A percentile compares a stretch with the other conserved stretches of the same genome.
phyloP scores from a whole-genome alignment of 1,140 invertebrate genomes.

The Drosophila melanogaster region DNA sequence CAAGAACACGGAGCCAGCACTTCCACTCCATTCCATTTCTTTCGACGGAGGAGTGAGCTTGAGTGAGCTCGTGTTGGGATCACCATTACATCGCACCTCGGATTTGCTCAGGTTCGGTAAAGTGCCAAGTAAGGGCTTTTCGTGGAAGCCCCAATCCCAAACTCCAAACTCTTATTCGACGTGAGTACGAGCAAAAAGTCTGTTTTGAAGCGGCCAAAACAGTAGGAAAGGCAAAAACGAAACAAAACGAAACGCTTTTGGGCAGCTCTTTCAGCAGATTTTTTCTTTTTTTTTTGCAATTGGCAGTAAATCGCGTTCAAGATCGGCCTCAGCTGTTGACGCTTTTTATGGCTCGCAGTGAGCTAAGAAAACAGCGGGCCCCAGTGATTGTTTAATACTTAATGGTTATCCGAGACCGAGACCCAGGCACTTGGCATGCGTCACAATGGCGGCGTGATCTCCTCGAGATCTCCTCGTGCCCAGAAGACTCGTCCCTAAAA shows the following conservation, averaged over 20 bases:
- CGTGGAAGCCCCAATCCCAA: constrained; percentile 27
- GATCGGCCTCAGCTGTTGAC: constrained; percentile 20
- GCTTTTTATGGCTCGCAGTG: constrained; percentile 33
- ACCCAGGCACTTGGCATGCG: constrained; percentile 35
- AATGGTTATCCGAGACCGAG: constrained; percentile 17
- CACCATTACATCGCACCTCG: constrained; percentile 49
- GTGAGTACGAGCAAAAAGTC: constrained; percentile 31
- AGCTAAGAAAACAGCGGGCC: constrained; percentile 39
- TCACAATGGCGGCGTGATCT: constrained; percentile 37
- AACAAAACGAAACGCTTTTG: constrained; percentile 27
- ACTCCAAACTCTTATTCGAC: constrained; percentile 10
- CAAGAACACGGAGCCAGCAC: constrained; percentile 21
- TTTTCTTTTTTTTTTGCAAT: constrained; percentile 18
- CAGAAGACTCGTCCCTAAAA: constrained; percentile 25
- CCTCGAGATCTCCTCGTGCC: constrained; percentile 6
- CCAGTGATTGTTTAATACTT: constrained; percentile 44
- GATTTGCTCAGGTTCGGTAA: constrained; percentile 14
- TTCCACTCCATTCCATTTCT: constrained; percentile 32
- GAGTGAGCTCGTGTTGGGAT: constrained; percentile 39
- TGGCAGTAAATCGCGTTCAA: constrained; percentile 39
- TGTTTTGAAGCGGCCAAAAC: constrained; percentile 4
- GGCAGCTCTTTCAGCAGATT: constrained; percentile 24
- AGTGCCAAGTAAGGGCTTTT: constrained; percentile 68
- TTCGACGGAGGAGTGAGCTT: constrained; percentile 30
- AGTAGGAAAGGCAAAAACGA: constrained; percentile 4